Percentiles rank a stretch among this genome's conserved stretches.
Conservation (phyloP, 2,113 vertebrate species). For the Danionella cerebrum region DNA sequence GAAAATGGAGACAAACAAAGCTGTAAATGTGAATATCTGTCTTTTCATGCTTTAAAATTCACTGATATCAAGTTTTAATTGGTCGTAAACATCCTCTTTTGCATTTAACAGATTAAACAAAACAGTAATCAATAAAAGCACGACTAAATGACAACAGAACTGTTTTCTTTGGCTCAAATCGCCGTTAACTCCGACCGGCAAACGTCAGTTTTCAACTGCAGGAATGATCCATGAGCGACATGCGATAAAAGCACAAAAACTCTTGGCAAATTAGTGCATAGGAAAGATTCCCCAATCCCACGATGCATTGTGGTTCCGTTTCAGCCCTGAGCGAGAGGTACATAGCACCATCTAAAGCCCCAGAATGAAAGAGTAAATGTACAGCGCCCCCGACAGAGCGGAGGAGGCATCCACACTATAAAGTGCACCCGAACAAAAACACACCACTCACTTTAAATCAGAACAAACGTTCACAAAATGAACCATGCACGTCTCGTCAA, state of each 20-base stretch:
- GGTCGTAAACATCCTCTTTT: too few relatives aligned
- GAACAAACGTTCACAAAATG: constrained; percentile 12
- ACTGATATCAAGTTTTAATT: too few relatives aligned
- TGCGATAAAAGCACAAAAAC: background rate
- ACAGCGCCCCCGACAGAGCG: constrained; percentile 28
- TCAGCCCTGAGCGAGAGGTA: constrained; percentile 54
- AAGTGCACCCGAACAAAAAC: constrained; percentile 55
- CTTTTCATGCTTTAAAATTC: too few relatives aligned
- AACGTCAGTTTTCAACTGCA: background rate
- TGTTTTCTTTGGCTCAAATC: too few relatives aligned
- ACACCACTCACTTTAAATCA: constrained; percentile 31
- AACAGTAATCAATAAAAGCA: too few relatives aligned
- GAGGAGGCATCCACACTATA: constrained; percentile 48
- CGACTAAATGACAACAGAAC: too few relatives aligned
- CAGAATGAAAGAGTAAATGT: background rate
- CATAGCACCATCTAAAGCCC: constrained; percentile 52
- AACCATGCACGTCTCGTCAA: constrained; percentile 34
- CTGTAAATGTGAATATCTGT: too few relatives aligned
- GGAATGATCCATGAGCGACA: background rate
- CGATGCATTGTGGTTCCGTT: constrained; percentile 14
- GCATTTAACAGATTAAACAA: too few relatives aligned
- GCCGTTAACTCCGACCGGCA: background rate
- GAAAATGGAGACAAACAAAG: too few relatives aligned
- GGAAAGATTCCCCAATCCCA: background rate
- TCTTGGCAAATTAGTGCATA: too few relatives aligned